Evolutionary conservation across 2,797 vertebrate genomes (phyloP).

Genomic region (Novumbra hubbsi): DNA sequence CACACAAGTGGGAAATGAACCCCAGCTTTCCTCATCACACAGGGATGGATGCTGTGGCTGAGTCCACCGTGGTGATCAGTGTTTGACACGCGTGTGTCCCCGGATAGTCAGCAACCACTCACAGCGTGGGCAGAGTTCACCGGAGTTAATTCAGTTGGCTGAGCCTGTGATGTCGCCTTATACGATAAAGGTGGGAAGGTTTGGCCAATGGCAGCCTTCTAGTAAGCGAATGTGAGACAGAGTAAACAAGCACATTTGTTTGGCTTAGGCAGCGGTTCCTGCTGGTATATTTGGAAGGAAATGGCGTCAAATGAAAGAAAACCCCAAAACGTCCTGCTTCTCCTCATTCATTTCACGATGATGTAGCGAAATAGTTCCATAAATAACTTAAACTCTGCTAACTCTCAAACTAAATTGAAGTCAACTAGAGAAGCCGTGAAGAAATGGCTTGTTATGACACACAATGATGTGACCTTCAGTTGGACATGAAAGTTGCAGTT

Average conservation of each 20-base stretch:
- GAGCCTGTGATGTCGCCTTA: too few relatives aligned
- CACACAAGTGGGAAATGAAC: too few relatives aligned
- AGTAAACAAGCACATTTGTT: constrained; percentile 46
- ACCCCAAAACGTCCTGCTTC: constrained; percentile 31
- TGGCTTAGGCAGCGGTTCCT: constrained; percentile 54
- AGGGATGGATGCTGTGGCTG: too few relatives aligned
- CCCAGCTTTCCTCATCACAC: too few relatives aligned
- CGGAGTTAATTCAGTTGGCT: too few relatives aligned
- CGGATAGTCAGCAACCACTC: too few relatives aligned
- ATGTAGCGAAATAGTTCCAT: constrained; percentile 58
- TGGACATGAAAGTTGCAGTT: background rate
- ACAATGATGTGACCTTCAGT: constrained; percentile 38
- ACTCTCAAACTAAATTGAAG: constrained; percentile 65
- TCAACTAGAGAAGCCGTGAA: constrained; percentile 52
- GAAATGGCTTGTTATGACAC: constrained; percentile 51
- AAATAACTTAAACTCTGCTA: constrained; percentile 65
- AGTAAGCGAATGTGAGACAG: too few relatives aligned
- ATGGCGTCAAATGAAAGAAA: constrained; percentile 66
- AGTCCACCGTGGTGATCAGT: too few relatives aligned
- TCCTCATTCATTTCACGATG: constrained; percentile 47
- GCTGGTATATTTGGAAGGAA: constrained; percentile 55
- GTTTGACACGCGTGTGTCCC: too few relatives aligned
- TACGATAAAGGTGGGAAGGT: too few relatives aligned
- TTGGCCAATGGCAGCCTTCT: too few relatives aligned
- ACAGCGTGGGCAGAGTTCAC: too few relatives aligned